Conservation (phyloP, 2,797 vertebrate species). For the Buceros bicornis region DNA sequence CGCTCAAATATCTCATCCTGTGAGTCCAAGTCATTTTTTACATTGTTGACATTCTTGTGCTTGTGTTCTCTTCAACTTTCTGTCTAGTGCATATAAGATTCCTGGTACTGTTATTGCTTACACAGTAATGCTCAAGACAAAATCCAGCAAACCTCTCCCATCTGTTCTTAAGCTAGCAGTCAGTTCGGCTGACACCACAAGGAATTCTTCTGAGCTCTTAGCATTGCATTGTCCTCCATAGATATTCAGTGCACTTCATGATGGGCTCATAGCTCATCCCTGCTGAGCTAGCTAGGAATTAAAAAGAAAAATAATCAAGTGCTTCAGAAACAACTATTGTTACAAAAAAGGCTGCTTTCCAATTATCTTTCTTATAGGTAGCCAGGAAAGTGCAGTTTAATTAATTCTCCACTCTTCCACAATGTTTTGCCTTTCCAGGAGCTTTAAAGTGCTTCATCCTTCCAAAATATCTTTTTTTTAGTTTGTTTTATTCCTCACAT, state of each 20-base stretch:
- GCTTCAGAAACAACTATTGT: not conserved
- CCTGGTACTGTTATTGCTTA: not conserved
- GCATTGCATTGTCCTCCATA: not conserved
- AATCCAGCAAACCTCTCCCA: not conserved
- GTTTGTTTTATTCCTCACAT: not conserved
- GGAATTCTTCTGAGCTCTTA: not conserved
- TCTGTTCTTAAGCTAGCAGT: not conserved
- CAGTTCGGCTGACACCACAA: not conserved
- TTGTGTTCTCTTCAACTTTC: not conserved
- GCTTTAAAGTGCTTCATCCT: not conserved
- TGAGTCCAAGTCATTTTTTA: not conserved
- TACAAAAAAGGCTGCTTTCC: not conserved
- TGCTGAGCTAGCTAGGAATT: conserved; percentile 3
- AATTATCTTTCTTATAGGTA: not conserved
- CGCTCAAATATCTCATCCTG: not conserved
- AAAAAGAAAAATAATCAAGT: not conserved
- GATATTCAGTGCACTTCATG: not conserved
- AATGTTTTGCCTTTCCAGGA: not conserved
- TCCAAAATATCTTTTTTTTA: not conserved
- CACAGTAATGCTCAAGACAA: not conserved
- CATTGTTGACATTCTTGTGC: not conserved
- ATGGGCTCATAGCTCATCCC: not conserved
- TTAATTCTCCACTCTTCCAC: not conserved
- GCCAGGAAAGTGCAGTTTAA: not conserved
- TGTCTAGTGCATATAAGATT: not conserved